Base-by-base conservation (phyloP, 2,797 vertebrate species). In the Percopsis omiscomaycus region DNA sequence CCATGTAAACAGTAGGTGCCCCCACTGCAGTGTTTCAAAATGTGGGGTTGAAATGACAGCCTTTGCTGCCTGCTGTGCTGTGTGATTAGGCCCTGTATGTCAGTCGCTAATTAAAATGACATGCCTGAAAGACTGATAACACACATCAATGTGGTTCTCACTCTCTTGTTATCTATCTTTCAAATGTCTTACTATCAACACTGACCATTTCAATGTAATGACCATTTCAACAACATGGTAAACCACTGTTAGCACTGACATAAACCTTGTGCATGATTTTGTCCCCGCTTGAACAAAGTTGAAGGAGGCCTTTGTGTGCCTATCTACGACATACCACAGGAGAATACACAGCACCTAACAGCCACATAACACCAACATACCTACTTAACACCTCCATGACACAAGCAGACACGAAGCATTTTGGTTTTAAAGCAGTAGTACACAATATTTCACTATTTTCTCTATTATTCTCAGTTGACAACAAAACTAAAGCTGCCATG, bases 101-200 rank as follows among this genome's bases (percentile, higher is more conserved):
- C 86, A 85, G 77, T 81, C 82, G 59, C 79, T 86, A 83, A 85
- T 85, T 83, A 65, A 84, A 85, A 84, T 64, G 73, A 84, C 68
- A 78, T 79, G 73, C 78, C 60, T 73, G 61, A 69, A 60, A 71
- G 74, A 78, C 16, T 15, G 79, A 84, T 75, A 78, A 72, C 61
- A 74, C 14, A 57, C 4, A 64, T 53, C 37, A 53, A 71, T 68
- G 75, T 14, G 61, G 64, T 32, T 74, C 49, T 54, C 46, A 29
- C 52, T 68, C 46, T 48, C 16, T 45, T 3, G 29, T 16, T 54
- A 8, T 60, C 50, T 49, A 0, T 13, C 22, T 2, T 29, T 54
- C 61, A 71, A n/a, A 84, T 66, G 60, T 76, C 62, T 10, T 42
- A 8, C 6, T 42, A 42, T 42, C 37, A 42, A 42, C 1, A 9